Evolutionary conservation across 2,797 vertebrate species (phyloP).

Genomic region (Otolemur crassicaudatus): DNA sequence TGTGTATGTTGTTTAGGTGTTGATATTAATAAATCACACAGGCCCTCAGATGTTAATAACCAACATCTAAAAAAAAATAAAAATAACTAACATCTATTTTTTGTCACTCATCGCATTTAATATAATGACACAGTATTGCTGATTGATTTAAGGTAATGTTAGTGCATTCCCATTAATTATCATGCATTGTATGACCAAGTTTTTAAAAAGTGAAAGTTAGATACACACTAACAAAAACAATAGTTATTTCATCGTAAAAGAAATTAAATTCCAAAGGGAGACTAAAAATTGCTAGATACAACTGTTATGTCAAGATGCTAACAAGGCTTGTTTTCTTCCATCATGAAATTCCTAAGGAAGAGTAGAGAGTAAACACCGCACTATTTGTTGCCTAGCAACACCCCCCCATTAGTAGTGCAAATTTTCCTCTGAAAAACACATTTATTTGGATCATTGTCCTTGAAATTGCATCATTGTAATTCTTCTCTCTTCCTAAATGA

Average conservation of each 20-base stretch:
- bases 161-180: not conserved
- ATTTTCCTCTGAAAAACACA: slow-evolving; percentile 50
- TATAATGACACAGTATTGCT: not conserved
- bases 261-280: not conserved
- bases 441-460: slow-evolving; percentile 65
- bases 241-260: not conserved
- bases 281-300: slow-evolving; percentile 20
- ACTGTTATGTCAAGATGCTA: slow-evolving; percentile 29
- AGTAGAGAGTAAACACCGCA: slow-evolving; percentile 59
- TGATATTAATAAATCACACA: slow-evolving; percentile 1
- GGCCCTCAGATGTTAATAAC: not conserved
- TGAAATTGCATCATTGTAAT: slow-evolving; percentile 51
- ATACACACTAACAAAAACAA: not conserved
- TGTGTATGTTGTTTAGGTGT: not conserved
- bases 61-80: not conserved
- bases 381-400: slow-evolving; percentile 68
- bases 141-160: slow-evolving; percentile 21
- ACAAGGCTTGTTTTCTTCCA: slow-evolving; percentile 61
- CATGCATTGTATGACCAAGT: not conserved
- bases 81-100: not conserved
- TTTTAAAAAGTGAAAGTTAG: not conserved
- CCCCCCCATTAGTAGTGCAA: slow-evolving; percentile 7
- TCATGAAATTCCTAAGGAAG: slow-evolving; percentile 46
- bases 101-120: not conserved
- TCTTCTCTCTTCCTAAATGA: not conserved